Conservation (phyloP, 2,797 vertebrate species). For the Falco columbarius region DNA sequence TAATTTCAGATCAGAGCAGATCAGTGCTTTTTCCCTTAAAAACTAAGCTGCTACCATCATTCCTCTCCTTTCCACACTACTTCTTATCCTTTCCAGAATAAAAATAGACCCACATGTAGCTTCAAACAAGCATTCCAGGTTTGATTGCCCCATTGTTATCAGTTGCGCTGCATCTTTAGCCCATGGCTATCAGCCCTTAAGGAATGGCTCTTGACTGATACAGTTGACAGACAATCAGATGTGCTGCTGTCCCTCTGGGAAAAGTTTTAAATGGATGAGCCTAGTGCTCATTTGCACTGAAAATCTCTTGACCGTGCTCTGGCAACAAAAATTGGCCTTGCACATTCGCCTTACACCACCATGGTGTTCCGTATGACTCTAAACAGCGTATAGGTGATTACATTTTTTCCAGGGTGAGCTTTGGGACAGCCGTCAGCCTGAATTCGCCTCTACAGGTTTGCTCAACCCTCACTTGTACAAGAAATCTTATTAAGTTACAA, state of each 20-base stretch:
- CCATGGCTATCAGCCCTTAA: not conserved
- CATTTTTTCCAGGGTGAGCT: not conserved
- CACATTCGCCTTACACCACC: not conserved
- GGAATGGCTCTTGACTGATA: not conserved
- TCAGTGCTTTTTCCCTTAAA: not conserved
- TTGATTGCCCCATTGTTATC: not conserved
- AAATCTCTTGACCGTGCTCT: not conserved
- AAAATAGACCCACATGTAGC: not conserved
- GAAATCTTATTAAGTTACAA: not conserved
- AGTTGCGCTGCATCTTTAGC: not conserved
- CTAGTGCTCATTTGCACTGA: not conserved
- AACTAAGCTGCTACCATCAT: accelerated
- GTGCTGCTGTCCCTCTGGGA: not conserved
- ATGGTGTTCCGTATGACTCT: not conserved
- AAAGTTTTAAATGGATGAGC: not conserved
- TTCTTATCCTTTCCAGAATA: not conserved
- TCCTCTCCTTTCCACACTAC: not conserved
- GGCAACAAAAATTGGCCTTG: not conserved
- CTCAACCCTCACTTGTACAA: not conserved
- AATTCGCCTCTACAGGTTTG: not conserved
- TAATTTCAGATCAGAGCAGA: not conserved
- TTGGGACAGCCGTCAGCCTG: not conserved
- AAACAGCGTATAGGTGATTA: not conserved
- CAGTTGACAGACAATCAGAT: not conserved
- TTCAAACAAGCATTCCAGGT: not conserved